Base-by-base conservation (phyloP, 2,797 vertebrate genomes). In the Acanthurus lineatus region DNA sequence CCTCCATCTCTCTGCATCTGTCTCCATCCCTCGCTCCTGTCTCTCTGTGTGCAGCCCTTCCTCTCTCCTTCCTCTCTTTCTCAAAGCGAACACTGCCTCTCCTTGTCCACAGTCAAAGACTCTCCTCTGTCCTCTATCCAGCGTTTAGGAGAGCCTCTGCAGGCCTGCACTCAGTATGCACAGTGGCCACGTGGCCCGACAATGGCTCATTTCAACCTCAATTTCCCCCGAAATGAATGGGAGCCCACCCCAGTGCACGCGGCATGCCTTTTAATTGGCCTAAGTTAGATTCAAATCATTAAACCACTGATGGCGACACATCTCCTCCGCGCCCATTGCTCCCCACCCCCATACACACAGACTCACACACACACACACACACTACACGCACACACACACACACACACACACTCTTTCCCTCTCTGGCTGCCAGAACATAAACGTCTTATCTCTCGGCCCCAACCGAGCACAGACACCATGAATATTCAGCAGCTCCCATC, bases 181-280 rank as follows among this genome's bases (percentile, higher is more conserved):
- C 88, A 77, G 88, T 81, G 87, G 88, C 93, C 95, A 95, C 86
- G 89, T 91, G 93, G 91, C 77, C 77, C 89, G 85, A 93, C 91
- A 86, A 94, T 94, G 90, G 92, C 87, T 95, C 94, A 95, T 96
- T 95, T 95, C 92, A 95, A 93, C 93, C 95, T 95, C 92, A 93
- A 94, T 95, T 94, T 96, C 91, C 93, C 93, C 92, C 89, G 85
- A 94, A 96, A 95, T 86, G 94, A 96, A 92, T 84, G 86, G 93
- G 91, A 91, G 88, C 87, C 91, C 91, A 93, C 89, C 88, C 84
- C 68, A 32, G 89, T 79, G 88, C 93, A 94, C 77, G 78, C 72
- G 81, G 87, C 86, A 73, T 90, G 81, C 85, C 91, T 93, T 93
- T 96, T 95, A 95, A 95, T 91, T 96, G 94, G 93, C 78, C 85